Base-by-base conservation (phyloP, 2,113 vertebrate genomes). In the Strix uralensis region DNA sequence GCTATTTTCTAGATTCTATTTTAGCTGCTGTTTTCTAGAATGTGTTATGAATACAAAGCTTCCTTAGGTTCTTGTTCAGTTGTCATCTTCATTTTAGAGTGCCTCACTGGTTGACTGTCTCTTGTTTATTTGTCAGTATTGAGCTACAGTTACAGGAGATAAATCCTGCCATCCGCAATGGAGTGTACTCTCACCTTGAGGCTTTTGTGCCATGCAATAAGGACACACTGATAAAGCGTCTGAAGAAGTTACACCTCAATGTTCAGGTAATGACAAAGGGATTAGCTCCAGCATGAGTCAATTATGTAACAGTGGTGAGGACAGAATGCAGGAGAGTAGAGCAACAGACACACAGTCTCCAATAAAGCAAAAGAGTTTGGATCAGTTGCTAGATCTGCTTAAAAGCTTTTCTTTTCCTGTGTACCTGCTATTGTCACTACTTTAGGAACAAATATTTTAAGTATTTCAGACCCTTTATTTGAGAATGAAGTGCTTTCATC, bases 171-270 rank as follows among this genome's bases (percentile, higher is more conserved):
- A 86, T 99, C 84, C 99, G 99, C 26, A 97, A 98, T 20, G 98
- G 98, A 4, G 98, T 99, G 36, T 99, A 99, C 96, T 98, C 98
- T 36, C 99, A 99, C 96, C 98, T 99, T 62, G 99, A 99, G 98
- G 99, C 99, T 94, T 99, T 99, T 34, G 99, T 99, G 92, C 99
- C 99, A 32, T 99, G 99, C 97, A 99, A 99, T 97, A 99, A 99
- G 97, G 99, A 99, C 90, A 99, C 99, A 32, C 98, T 99, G 96
- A 99, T 99, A 83, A 99, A 99, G 97, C 99, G 99, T 59, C 98
- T 99, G n/a, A 99, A 99, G 98, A 99, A 99, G 97, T 96, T 99
- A 51, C 99, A 99, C 94, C 99, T 99, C 97, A 99, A 99, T 62
- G 98, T 99, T 32, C 99, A 99, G 99, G 99, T 99, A 97, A 90